Evolutionary conservation across 1,140 invertebrate genomes (phyloP), one percentile per base, ranked within the genome.

Genomic region (Caerostris extrusa): DNA sequence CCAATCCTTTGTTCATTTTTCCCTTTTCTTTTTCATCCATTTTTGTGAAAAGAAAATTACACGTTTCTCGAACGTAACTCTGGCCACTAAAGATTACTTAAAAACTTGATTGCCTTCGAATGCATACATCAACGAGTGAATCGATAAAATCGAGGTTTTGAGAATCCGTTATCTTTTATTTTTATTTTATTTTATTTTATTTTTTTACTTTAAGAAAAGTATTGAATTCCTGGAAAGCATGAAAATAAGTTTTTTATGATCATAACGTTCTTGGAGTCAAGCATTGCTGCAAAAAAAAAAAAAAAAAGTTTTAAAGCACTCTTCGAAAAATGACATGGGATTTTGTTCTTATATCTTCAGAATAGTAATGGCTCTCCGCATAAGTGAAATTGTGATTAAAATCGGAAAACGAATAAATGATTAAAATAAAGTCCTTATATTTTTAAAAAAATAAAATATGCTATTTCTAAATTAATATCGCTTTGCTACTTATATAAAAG

Each of bases 1-100:
- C 90, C 90, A 67, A 92, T 92, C 67, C 61, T 60, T 81, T 85
- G 55, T 55, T 81, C 60, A 77, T 57, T 92, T 92, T 85, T 56
- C 58, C 71, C 64, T 14, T 61, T 69, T 34, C 14, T 69, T 85
- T 60, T 64, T 69, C 50, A 60, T 3, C 55, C 82, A 50, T 90
- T 88, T 88, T 88, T 88, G 34, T 88, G 58, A 61, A 91, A 69
- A 92, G 81, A 81, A 92, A 92, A 92, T 92, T 92, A 92, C 90
- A 92, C 81, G 90, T 92, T 92, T 85, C 61, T 67, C 10, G 57
- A 92, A 92, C 90, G 77, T 92, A 58, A 92, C 90, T 92, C 34
- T 53, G 85, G 60, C 90, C 90, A 92, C 90, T 92, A 92, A 92
- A 92, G 90, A 92, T 92, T 92, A 85, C 90, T 92, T 92, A 81